phyloP scores from a whole-genome alignment of 2,797 vertebrate genomes.

The Neopelma chrysocephalum region DNA sequence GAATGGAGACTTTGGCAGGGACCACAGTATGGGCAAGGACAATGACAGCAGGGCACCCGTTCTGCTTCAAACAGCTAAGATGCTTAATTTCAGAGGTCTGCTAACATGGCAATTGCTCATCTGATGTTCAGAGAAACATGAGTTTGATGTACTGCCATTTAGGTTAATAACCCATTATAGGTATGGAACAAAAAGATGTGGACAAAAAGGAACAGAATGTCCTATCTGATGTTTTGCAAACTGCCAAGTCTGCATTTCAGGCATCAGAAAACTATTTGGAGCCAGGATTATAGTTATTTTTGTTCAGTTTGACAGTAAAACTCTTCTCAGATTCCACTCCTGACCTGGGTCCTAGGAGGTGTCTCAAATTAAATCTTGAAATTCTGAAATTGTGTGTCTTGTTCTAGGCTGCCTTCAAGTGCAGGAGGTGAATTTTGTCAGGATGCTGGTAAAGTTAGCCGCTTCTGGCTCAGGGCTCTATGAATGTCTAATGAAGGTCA shows the following conservation, averaged over 20 bases:
- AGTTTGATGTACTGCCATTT: neutral
- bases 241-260: neutral
- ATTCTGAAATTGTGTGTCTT: neutral
- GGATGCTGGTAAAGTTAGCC: neutral
- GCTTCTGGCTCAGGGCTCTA: neutral
- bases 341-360: neutral
- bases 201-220: neutral
- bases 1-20: neutral
- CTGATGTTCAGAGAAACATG: neutral
- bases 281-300: neutral
- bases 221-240: neutral
- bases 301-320: neutral
- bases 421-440: neutral
- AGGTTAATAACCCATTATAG: neutral
- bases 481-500: neutral
- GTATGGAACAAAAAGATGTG: neutral
- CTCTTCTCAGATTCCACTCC: neutral
- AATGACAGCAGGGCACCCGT: neutral
- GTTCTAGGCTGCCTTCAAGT: neutral
- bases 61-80: neutral
- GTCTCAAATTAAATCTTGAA: neutral
- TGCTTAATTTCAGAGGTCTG: neutral
- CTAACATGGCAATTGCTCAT: neutral
- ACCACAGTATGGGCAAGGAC: neutral
- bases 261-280: neutral